Evolutionary conservation across 1,140 invertebrate species (phyloP).

Genomic region (Paracyclopina nana): DNA sequence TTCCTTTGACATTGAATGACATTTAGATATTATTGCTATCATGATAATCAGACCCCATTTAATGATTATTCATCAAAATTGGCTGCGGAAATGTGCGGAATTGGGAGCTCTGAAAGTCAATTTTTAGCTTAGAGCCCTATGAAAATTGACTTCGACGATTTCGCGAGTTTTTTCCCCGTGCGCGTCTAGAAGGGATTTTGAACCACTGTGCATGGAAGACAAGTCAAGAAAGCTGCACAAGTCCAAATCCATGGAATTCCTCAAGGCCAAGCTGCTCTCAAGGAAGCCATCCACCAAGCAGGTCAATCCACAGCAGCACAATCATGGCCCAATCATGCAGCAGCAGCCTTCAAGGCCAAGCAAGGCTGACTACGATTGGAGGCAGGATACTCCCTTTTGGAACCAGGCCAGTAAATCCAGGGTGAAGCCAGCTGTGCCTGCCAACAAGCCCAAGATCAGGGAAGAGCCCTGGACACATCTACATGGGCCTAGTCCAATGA

Average conservation of each 20-base stretch:
- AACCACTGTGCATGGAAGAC: too few species aligned
- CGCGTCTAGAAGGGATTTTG: too few species aligned
- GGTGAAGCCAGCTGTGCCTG: neutral
- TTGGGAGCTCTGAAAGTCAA: too few species aligned
- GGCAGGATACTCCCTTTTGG: conserved; percentile 13
- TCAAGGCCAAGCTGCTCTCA: conserved; percentile 12
- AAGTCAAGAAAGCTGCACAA: too few species aligned
- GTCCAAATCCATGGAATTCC: conserved; percentile 14
- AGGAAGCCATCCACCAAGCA: conserved; percentile 6
- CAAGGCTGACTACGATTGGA: conserved; percentile 3
- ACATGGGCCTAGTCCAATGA: neutral
- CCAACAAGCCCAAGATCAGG: neutral
- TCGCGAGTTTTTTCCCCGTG: too few species aligned
- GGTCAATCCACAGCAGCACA: neutral
- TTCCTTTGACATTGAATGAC: too few species aligned
- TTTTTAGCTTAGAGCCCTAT: too few species aligned
- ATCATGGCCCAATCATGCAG: neutral
- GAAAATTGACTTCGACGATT: too few species aligned
- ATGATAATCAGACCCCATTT: too few species aligned
- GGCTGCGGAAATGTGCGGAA: too few species aligned
- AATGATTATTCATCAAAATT: too few species aligned
- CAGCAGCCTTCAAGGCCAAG: neutral
- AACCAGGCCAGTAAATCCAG: neutral
- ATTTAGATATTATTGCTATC: too few species aligned
- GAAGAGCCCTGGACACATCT: neutral